These are phyloP conservation scores for Acanthopleura granulata DNA, from an alignment of 2,888 invertebrate genomes.

Conservation along the genomic window DNA sequence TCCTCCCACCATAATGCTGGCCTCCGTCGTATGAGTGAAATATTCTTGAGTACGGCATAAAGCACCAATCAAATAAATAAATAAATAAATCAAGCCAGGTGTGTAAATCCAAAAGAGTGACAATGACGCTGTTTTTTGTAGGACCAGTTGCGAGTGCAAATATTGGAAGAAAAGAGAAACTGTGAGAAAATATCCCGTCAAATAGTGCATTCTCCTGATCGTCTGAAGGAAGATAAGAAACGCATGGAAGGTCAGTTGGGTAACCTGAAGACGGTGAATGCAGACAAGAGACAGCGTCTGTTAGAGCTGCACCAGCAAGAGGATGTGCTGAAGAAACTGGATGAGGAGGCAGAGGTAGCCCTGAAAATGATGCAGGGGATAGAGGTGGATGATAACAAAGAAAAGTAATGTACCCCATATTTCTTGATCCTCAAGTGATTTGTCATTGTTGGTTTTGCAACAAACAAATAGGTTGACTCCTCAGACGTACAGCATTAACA, in stretches of 20 bases:
- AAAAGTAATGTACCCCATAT: constrained; percentile 37
- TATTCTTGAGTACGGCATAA: too few relatives aligned
- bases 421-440: too few relatives aligned
- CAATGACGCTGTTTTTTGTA: constrained; percentile 24
- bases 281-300: constrained; percentile 38
- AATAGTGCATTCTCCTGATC: constrained; percentile 60
- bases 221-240: constrained; percentile 50
- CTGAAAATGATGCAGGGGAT: constrained; percentile 42
- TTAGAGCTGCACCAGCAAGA: constrained; percentile 37
- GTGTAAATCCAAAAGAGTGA: too few relatives aligned
- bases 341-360: constrained; percentile 39
- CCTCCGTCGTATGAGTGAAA: too few relatives aligned
- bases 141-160: constrained; percentile 47
- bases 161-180: constrained; percentile 43
- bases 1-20: too few relatives aligned
- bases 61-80: too few relatives aligned
- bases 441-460: too few relatives aligned
- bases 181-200: constrained; percentile 50
- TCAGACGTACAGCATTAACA: too few relatives aligned
- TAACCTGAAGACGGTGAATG: constrained; percentile 35
- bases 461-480: too few relatives aligned
- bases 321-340: constrained; percentile 31
- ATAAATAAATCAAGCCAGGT: too few relatives aligned
- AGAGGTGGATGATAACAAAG: constrained; percentile 40
- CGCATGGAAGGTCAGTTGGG: constrained; percentile 42